phyloP scores from a whole-genome alignment of 1,140 invertebrate species.

The Panagrolaimus sp. region DNA sequence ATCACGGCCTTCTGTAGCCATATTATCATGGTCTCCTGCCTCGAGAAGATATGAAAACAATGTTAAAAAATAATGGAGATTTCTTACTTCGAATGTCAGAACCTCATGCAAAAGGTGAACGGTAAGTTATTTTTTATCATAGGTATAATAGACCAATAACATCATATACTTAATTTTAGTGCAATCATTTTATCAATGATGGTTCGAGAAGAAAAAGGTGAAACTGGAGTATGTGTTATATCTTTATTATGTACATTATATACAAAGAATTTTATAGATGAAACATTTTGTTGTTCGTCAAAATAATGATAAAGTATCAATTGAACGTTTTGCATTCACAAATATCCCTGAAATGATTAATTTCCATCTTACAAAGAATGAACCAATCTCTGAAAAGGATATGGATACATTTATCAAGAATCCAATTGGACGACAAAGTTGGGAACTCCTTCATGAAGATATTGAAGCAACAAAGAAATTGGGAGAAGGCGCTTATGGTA shows the following conservation, averaged over 20 bases:
- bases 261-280: too few species aligned
- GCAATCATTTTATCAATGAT: constrained; percentile 24
- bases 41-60: not conserved
- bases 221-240: constrained; percentile 14
- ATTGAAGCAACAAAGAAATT: constrained; percentile 24
- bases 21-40: constrained; percentile 4
- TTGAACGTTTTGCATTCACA: constrained; percentile 8
- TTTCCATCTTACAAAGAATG: constrained; percentile 5
- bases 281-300: constrained; percentile 14
- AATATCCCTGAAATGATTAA: constrained; percentile 18
- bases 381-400: not conserved
- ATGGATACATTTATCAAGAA: not conserved
- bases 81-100: constrained; percentile 6
- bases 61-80: not conserved
- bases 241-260: too few species aligned
- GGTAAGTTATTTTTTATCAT: too few species aligned
- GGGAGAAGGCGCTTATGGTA: constrained; percentile 22
- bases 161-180: too few species aligned
- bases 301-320: constrained; percentile 9
- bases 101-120: too few species aligned
- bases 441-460: constrained; percentile 34
- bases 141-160: too few species aligned
- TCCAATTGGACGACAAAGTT: constrained; percentile 30
- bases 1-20: too few species aligned
- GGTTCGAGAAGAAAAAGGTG: constrained; percentile 11